phyloP scores from a whole-genome alignment of 2,888 invertebrate genomes.

The Galerucella nymphaeae region DNA sequence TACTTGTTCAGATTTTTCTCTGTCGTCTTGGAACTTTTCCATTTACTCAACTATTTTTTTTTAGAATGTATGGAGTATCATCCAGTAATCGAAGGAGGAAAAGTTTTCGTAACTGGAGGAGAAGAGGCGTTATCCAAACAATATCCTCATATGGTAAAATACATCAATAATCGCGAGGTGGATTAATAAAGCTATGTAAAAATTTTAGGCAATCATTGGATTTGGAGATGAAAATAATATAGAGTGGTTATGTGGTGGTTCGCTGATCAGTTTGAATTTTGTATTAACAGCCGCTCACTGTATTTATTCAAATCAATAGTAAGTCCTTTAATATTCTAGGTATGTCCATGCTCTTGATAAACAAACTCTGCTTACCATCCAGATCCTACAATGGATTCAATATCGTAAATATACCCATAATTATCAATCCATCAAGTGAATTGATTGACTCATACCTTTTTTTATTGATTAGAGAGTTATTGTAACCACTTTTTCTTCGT shows the following conservation, averaged over 20 bases:
- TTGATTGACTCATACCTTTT: not conserved
- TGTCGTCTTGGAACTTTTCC: not conserved
- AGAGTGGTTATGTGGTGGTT: constrained; percentile 69
- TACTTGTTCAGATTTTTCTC: not conserved
- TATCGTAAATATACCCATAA: too few species aligned
- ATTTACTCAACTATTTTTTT: constrained; percentile 5
- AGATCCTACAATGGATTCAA: too few species aligned
- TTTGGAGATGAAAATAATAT: constrained; percentile 31
- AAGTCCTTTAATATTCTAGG: constrained; percentile 5
- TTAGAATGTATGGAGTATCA: constrained; percentile 36
- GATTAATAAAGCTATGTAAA: not conserved
- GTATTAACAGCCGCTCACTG: constrained; percentile 73
- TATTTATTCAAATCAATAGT: constrained; percentile 29
- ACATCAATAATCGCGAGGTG: not conserved
- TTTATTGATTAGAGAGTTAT: too few species aligned
- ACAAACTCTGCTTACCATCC: too few species aligned
- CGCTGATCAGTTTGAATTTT: constrained; percentile 68
- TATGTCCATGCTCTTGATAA: too few species aligned
- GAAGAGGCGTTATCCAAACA: constrained; percentile 30
- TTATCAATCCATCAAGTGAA: not conserved
- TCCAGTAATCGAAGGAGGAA: constrained; percentile 12
- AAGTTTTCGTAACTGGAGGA: constrained; percentile 26
- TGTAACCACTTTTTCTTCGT: too few species aligned
- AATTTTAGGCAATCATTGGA: constrained; percentile 37
- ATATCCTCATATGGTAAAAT: constrained; percentile 40